These are phyloP conservation scores for Neodon shergylaensis DNA, from an alignment of 2,113 vertebrate species.

Conservation along the genomic window DNA sequence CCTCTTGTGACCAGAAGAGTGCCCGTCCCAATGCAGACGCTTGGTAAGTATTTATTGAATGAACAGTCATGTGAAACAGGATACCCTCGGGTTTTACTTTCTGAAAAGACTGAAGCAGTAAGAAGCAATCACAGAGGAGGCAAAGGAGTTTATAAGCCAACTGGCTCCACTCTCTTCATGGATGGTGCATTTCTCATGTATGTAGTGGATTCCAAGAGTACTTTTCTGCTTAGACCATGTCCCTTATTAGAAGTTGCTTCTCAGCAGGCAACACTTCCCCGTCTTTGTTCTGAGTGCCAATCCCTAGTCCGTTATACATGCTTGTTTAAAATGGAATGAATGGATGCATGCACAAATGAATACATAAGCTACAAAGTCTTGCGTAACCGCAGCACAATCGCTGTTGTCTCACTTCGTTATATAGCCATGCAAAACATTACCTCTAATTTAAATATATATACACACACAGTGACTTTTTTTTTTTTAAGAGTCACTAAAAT, in stretches of 20 bases:
- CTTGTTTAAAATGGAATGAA: background rate
- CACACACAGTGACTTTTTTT: background rate
- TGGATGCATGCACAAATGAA: background rate
- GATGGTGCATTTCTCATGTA: background rate
- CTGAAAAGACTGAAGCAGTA: background rate
- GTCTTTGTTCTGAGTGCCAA: background rate
- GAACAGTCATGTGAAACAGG: background rate
- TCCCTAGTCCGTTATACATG: background rate
- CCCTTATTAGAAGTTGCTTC: background rate
- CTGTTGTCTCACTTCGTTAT: background rate
- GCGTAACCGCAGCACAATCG: background rate
- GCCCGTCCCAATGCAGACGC: background rate
- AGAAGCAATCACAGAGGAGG: background rate
- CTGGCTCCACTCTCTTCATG: background rate
- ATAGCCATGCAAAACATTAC: background rate
- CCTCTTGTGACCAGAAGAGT: background rate
- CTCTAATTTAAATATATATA: background rate
- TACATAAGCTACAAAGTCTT: background rate
- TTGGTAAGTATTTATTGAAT: background rate
- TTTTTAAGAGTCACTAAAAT: background rate
- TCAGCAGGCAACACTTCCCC: background rate
- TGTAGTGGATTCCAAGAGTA: background rate
- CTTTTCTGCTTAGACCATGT: background rate
- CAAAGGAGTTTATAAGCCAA: background rate
- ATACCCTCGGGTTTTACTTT: background rate